Percentiles rank a stretch among this genome's conserved stretches.
These are phyloP conservation scores for Fistularia tabacaria DNA, from an alignment of 2,797 vertebrate species.

Conservation along the genomic window DNA sequence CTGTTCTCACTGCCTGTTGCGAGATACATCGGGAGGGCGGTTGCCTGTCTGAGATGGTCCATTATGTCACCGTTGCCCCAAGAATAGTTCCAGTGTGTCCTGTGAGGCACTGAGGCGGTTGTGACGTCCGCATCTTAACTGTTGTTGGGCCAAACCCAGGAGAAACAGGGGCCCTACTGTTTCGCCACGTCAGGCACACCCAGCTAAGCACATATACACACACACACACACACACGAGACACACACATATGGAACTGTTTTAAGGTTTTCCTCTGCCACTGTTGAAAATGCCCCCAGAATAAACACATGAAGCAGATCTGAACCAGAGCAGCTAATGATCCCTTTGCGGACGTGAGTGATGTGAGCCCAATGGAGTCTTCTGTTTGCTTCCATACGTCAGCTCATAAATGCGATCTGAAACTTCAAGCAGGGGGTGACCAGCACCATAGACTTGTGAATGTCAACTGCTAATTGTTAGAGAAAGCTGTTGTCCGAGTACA, in stretches of 20 bases:
- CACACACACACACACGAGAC: conserved; percentile 52
- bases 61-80: conserved; percentile 68
- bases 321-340: conserved; percentile 28
- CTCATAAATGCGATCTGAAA: neutral
- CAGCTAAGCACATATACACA: conserved; percentile 51
- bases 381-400: conserved; percentile 44
- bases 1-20: too few species aligned
- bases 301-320: conserved; percentile 49
- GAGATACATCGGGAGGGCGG: conserved; percentile 33
- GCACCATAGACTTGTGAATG: neutral
- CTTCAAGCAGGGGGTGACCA: too few species aligned
- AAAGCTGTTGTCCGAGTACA: too few species aligned
- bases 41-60: conserved; percentile 50
- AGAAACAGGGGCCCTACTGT: conserved; percentile 77
- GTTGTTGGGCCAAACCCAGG: conserved; percentile 63
- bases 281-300: conserved; percentile 60
- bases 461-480: too few species aligned
- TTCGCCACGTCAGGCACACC: conserved; percentile 58
- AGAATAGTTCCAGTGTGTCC: conserved; percentile 75
- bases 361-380: conserved; percentile 36
- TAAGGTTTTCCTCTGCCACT: conserved; percentile 61
- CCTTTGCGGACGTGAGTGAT: conserved; percentile 37
- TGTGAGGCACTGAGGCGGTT: conserved; percentile 47
- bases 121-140: conserved; percentile 67
- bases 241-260: conserved; percentile 63